phyloP scores from a whole-genome alignment of 2,113 vertebrate genomes.

The Rhinichthys klamathensis region DNA sequence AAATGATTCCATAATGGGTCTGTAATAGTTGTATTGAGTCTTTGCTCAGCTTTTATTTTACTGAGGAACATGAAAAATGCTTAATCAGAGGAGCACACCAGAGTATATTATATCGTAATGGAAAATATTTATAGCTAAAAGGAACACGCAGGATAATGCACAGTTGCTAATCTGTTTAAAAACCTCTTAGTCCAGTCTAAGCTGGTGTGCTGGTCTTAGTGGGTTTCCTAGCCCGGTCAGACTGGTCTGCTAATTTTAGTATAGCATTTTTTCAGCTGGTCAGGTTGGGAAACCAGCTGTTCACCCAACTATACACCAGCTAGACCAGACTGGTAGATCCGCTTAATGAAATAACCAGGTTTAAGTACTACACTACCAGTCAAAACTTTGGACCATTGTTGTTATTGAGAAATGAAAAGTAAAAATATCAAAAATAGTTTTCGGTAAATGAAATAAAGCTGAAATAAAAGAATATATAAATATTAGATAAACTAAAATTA shows the following conservation, averaged over 20 bases:
- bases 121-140: background rate
- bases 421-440: too few species aligned
- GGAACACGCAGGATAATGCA: background rate
- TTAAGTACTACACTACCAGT: background rate
- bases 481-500: too few species aligned
- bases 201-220: background rate
- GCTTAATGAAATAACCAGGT: background rate
- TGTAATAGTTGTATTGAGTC: background rate
- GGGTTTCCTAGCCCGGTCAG: background rate
- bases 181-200: background rate
- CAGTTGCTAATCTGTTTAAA: background rate
- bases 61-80: background rate
- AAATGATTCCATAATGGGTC: conserved; percentile 17
- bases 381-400: too few species aligned
- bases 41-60: background rate
- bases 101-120: background rate
- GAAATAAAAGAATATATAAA: background rate
- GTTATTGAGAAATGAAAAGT: too few species aligned
- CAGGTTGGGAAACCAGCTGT: background rate
- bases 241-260: background rate
- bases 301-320: background rate
- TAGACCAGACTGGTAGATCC: background rate
- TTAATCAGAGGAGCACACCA: background rate
- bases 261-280: background rate
- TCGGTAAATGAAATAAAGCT: too few species aligned